These are phyloP conservation scores for Monoplex corrugatus DNA, from an alignment of 2,888 invertebrate genomes.

Conservation along the genomic window DNA sequence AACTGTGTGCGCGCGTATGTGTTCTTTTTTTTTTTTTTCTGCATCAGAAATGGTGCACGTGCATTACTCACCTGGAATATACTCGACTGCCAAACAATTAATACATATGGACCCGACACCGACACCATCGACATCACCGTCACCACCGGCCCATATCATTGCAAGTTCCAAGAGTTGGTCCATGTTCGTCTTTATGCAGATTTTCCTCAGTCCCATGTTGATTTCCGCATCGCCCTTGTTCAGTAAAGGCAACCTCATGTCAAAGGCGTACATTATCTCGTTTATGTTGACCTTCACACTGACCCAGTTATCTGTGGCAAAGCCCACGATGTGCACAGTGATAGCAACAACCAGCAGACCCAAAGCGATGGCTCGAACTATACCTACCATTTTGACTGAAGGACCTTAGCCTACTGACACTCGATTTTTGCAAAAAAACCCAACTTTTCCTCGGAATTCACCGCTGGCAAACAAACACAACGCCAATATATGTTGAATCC, in stretches of 20 bases:
- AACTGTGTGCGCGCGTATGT: no score
- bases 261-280: not conserved
- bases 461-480: no score
- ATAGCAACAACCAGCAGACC: not conserved
- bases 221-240: not conserved
- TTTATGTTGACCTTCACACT: not conserved
- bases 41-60: no score
- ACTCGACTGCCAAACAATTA: no score
- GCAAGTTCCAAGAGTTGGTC: no score
- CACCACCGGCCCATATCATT: no score
- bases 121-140: no score
- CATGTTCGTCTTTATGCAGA: not conserved
- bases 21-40: no score
- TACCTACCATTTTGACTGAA: constrained; percentile 13
- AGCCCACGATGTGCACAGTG: constrained; percentile 7
- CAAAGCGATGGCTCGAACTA: not conserved
- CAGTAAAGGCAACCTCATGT: not conserved
- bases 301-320: not conserved
- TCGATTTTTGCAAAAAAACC: not conserved
- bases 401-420: no score
- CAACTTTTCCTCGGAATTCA: not conserved
- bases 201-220: constrained; percentile 9
- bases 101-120: no score
- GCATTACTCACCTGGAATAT: no score
- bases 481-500: no score